These are phyloP conservation scores for Cliona cf. orientalis DNA, from an alignment of 37 sponge, comb jelly and placozoan genomes.

Conservation along the genomic window DNA sequence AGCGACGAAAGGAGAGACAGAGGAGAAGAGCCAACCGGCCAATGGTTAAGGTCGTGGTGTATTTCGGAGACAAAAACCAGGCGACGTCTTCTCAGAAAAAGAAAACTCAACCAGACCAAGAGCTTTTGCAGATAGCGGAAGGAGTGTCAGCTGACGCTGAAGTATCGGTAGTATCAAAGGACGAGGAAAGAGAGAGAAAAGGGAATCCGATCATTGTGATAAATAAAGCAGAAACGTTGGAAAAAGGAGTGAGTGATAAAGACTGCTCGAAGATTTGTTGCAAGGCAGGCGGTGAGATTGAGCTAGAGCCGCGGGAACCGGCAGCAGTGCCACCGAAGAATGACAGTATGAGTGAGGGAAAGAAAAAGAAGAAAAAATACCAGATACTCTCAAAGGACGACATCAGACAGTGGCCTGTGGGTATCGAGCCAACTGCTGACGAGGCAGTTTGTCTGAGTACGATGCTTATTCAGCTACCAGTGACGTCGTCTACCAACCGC, in stretches of 20 bases:
- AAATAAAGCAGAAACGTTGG: too few relatives aligned
- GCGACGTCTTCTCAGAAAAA: not conserved
- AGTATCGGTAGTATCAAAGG: too few relatives aligned
- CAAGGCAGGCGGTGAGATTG: too few relatives aligned
- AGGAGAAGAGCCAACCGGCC: not conserved
- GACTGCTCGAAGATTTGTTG: too few relatives aligned
- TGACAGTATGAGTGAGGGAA: too few relatives aligned
- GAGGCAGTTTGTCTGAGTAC: not conserved
- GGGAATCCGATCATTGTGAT: too few relatives aligned
- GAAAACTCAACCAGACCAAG: not conserved
- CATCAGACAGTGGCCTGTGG: not conserved
- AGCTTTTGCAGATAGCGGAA: not conserved
- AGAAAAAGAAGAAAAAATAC: too few relatives aligned
- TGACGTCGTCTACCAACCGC: not conserved
- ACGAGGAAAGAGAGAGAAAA: too few relatives aligned
- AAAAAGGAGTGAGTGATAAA: too few relatives aligned
- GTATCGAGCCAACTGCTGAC: conserved; percentile 1
- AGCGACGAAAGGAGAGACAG: not conserved
- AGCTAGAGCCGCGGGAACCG: too few relatives aligned
- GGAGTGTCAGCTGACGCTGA: not conserved
- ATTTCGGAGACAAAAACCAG: not conserved
- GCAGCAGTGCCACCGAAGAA: too few relatives aligned
- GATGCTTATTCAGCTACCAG: conserved; percentile 1
- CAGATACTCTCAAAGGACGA: too few relatives aligned
- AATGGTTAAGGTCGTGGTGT: not conserved